phyloP scores from a whole-genome alignment of 2,113 vertebrate species.

The Pholis gunnellus region DNA sequence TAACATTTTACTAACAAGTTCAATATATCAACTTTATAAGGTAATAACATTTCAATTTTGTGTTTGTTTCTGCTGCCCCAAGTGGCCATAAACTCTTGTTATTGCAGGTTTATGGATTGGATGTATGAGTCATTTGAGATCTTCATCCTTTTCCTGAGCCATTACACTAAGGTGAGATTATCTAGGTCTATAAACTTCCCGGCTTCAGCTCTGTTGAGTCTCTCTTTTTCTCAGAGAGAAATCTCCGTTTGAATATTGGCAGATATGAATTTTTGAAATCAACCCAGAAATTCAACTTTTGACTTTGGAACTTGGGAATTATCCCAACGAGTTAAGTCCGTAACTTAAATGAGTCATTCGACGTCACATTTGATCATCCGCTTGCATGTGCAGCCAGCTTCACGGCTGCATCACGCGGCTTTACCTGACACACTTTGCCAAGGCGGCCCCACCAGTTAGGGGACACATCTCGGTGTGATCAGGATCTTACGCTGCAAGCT shows the following conservation, averaged over 20 bases:
- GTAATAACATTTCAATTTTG: conserved; percentile 8
- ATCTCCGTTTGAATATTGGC: not conserved
- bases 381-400: no score
- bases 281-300: not conserved
- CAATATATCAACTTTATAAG: conserved; percentile 15
- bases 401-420: no score
- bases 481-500: not conserved
- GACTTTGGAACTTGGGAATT: not conserved
- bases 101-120: conserved; percentile 11
- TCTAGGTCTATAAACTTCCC: not conserved
- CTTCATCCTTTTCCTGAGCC: not conserved
- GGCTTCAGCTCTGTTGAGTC: not conserved
- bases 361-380: no score
- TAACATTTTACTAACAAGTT: not conserved
- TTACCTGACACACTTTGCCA: no score
- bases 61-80: conserved; percentile 5
- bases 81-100: not conserved
- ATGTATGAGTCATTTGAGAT: conserved; percentile 8
- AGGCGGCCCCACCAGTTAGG: no score
- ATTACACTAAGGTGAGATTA: not conserved
- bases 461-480: no score
- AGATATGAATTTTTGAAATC: not conserved
- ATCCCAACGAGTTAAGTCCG: no score
- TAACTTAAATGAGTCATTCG: no score
- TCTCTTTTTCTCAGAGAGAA: not conserved